These are phyloP conservation scores for Notoglanidium macrostoma DNA, from an alignment of 2,797 vertebrate genomes.

Conservation along the genomic window DNA sequence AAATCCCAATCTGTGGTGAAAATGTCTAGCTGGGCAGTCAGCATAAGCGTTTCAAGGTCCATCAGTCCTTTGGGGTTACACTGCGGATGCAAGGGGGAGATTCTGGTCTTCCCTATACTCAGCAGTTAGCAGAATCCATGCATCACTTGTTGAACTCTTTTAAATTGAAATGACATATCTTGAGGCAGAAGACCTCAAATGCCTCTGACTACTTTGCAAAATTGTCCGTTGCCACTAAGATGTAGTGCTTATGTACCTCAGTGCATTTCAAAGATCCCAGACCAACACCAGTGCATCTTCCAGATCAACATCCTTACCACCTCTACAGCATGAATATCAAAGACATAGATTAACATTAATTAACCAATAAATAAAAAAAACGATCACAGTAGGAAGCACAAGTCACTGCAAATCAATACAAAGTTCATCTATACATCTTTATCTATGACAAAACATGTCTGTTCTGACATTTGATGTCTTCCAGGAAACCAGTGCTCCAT, in stretches of 20 bases:
- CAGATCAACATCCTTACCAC: neutral
- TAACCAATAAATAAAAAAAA: neutral
- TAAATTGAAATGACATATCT: neutral
- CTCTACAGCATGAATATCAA: neutral
- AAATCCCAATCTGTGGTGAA: constrained; percentile 16
- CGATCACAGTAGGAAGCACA: neutral
- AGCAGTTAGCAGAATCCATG: neutral
- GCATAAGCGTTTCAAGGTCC: neutral
- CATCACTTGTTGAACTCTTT: neutral
- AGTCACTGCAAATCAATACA: neutral
- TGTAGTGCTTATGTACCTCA: neutral
- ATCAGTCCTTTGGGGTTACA: neutral
- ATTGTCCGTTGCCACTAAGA: neutral
- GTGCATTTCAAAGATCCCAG: neutral
- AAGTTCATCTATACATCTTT: neutral
- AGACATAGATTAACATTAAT: neutral
- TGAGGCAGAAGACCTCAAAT: neutral
- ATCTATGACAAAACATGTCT: neutral
- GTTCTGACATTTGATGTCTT: neutral
- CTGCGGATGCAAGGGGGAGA: neutral
- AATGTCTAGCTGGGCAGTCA: constrained; percentile 4
- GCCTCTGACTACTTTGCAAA: neutral
- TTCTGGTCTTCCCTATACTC: neutral
- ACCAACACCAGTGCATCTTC: neutral
- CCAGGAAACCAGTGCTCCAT: neutral